Conservation (phyloP, 2,888 invertebrate genomes). For the Ariolimax columbianus region DNA sequence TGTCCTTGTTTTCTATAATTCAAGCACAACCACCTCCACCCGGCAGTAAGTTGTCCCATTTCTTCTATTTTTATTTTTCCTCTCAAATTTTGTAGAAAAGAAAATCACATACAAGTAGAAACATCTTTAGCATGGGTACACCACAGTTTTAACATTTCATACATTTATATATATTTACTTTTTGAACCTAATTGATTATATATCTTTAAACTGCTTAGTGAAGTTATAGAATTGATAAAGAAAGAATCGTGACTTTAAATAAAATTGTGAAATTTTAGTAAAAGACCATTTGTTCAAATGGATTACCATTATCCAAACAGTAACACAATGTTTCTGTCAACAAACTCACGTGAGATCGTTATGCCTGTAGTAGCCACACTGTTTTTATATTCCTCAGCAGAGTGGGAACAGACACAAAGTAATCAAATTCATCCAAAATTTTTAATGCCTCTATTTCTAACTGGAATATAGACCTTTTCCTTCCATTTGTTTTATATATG, state of each 20-base stretch:
- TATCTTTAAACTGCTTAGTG: neutral
- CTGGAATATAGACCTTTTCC: neutral
- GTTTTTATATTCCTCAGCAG: constrained; percentile 35
- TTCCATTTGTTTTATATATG: neutral
- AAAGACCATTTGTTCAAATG: neutral
- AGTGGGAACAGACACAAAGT: constrained; percentile 15
- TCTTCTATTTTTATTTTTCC: constrained; percentile 14
- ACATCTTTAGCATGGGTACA: no score
- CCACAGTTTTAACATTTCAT: no score
- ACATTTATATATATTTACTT: no score
- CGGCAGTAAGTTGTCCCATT: constrained; percentile 45
- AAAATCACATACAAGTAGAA: neutral
- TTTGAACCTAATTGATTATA: neutral
- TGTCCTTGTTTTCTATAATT: constrained; percentile 2
- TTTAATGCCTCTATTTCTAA: neutral
- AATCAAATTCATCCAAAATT: neutral
- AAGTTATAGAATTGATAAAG: neutral
- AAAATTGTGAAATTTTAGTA: no score
- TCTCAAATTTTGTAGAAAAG: no score
- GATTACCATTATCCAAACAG: neutral
- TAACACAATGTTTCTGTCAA: neutral
- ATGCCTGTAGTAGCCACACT: constrained; percentile 2
- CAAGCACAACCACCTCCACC: constrained; percentile 48
- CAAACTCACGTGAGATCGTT: neutral
- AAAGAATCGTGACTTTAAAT: neutral